These are phyloP conservation scores for Apis cerana DNA, from an alignment of 1,140 invertebrate species.

Conservation along the genomic window DNA sequence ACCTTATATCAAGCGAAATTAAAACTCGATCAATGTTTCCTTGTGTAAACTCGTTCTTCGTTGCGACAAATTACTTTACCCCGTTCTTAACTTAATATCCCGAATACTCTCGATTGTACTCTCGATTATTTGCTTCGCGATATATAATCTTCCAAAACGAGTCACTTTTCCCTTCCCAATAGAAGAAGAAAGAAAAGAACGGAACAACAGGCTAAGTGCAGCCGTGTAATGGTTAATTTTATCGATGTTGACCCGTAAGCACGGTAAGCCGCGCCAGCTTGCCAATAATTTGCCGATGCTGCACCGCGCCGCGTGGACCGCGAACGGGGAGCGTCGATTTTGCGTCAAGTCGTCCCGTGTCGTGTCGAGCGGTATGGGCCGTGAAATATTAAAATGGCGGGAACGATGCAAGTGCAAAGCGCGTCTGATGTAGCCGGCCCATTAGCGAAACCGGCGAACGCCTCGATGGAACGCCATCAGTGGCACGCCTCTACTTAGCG, in stretches of 20 bases:
- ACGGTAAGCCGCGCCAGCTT: constrained; percentile 56
- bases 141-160: too few species aligned
- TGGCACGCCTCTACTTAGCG: neutral
- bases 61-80: too few species aligned
- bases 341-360: constrained; percentile 29
- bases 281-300: constrained; percentile 59
- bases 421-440: constrained; percentile 32
- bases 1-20: too few species aligned
- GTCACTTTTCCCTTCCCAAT: too few species aligned
- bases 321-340: constrained; percentile 43
- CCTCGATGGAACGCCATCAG: neutral
- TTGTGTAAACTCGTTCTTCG: too few species aligned
- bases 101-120: too few species aligned
- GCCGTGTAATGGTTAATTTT: constrained; percentile 63
- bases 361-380: neutral
- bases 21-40: too few species aligned
- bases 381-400: constrained; percentile 55
- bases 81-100: too few species aligned
- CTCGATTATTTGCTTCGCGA: too few species aligned
- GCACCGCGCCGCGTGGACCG: constrained; percentile 27
- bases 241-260: constrained; percentile 64
- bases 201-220: neutral
- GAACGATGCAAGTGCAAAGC: constrained; percentile 23
- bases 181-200: too few species aligned
- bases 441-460: constrained; percentile 18